These are phyloP conservation scores for Helicoverpa zea DNA, from an alignment of 1,140 invertebrate species.

Conservation along the genomic window DNA sequence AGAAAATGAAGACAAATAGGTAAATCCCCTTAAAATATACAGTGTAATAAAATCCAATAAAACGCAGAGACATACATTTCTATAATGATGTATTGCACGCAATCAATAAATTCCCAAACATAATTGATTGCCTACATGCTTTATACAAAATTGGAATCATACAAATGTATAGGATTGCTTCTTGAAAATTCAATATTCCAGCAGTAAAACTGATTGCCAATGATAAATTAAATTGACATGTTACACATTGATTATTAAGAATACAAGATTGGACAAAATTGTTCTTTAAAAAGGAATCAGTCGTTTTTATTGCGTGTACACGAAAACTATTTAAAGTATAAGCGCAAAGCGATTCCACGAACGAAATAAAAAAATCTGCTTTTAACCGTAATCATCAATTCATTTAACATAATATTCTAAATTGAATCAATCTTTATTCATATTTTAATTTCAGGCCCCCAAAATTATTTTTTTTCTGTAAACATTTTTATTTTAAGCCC, in stretches of 20 bases:
- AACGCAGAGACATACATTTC: too few species aligned
- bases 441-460: too few species aligned
- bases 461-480: too few species aligned
- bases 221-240: conserved; percentile 22
- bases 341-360: not conserved
- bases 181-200: not conserved
- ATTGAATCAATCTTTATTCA: too few species aligned
- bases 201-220: conserved; percentile 20
- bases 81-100: not conserved
- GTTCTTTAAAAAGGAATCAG: conserved; percentile 34
- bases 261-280: conserved; percentile 15
- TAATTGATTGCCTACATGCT: not conserved
- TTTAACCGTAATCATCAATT: too few species aligned
- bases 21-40: too few species aligned
- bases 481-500: too few species aligned
- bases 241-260: conserved; percentile 7
- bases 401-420: too few species aligned
- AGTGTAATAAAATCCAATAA: too few species aligned
- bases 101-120: not conserved
- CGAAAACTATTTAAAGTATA: not conserved
- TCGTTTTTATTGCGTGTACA: conserved; percentile 4
- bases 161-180: not conserved
- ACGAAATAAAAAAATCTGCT: not conserved
- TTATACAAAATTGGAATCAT: not conserved
- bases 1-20: not conserved